Evolutionary conservation across 2,888 invertebrate genomes (phyloP).

Genomic region (Acronicta leporina): DNA sequence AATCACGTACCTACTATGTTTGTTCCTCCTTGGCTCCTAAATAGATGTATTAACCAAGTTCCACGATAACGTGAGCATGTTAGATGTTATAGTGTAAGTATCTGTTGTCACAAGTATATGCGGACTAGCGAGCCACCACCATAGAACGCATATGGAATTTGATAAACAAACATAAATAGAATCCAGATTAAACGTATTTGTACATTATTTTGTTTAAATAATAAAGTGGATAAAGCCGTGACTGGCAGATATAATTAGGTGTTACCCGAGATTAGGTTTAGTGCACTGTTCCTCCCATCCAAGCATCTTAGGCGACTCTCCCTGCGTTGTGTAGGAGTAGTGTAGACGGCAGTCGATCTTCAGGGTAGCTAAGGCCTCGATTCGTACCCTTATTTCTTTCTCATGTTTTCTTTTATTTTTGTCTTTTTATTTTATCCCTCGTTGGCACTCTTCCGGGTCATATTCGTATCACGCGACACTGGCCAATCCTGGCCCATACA

Average conservation of each 20-base stretch:
- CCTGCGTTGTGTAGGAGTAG: conserved; percentile 83
- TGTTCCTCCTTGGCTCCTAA: conserved; percentile 82
- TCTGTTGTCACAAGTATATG: conserved; percentile 62
- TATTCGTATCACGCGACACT: conserved; percentile 84
- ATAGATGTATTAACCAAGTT: conserved; percentile 69
- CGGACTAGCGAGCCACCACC: conserved; percentile 78
- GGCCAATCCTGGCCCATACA: conserved; percentile 72
- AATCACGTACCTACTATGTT: conserved; percentile 67
- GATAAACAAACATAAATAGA: conserved; percentile 60
- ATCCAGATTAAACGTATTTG: conserved; percentile 54
- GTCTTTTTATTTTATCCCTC: conserved; percentile 60
- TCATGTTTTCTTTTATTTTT: conserved; percentile 62
- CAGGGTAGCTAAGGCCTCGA: conserved; percentile 79
- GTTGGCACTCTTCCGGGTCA: conserved; percentile 79
- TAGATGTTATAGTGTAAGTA: conserved; percentile 76
- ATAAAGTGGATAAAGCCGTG: conserved; percentile 57
- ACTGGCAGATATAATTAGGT: conserved; percentile 67
- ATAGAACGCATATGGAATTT: conserved; percentile 77
- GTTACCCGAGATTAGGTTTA: conserved; percentile 59
- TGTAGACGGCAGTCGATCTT: conserved; percentile 68
- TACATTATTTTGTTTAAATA: conserved; percentile 49
- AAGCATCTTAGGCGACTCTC: conserved; percentile 68
- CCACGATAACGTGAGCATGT: conserved; percentile 76
- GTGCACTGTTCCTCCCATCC: conserved; percentile 68
- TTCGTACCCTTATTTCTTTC: conserved; percentile 66